Base-by-base conservation (phyloP, 1,140 invertebrate species). In the Achroia grisella region DNA sequence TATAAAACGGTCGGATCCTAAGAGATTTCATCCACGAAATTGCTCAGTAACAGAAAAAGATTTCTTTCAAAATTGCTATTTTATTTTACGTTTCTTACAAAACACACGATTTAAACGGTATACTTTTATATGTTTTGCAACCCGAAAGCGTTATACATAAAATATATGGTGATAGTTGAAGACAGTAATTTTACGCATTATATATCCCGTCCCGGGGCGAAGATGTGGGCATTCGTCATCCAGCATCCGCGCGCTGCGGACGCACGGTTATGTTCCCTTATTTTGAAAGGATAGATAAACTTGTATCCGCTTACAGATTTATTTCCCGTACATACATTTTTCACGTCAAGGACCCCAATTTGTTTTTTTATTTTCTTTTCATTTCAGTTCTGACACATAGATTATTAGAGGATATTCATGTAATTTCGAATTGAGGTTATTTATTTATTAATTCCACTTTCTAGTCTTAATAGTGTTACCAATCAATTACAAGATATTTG, bases 161-260 rank as follows among this genome's bases (percentile, higher is more conserved):
- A 64, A 67, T 48, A 61, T 63, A 62, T 64, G 68, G 59, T 67
- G 63, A 67, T 64, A 72, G 64, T 61, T 65, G 56, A 58, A 59
- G 62, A 53, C 52, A 44, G 71, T 81, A 76, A 84, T 84, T 84
- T 84, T 73, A 70, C 77, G 77, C 73, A 65, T 74, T 76, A 81
- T 76, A 66, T 83, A 73, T 69, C 65, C 71, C 56, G 73, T 77
- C 75, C 64, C 51, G 59, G 33, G 53, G 44, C 49, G 55, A 56
- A 70, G 51, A 69, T 57, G 56, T 52, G 52, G 58, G 43, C 69
- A 81, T 81, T 74, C 69, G 62, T 83, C 79, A 78, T 70, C 58
- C 52, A 48, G 59, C 67, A 61, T 71, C 57, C 59, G 63, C 30
- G 53, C 44, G 48, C 35, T 59, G 51, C 54, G 52, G 61, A 64